Evolutionary conservation across 92 coral and sea anemone genomes (phyloP).

Genomic region (Muricea muricata): DNA sequence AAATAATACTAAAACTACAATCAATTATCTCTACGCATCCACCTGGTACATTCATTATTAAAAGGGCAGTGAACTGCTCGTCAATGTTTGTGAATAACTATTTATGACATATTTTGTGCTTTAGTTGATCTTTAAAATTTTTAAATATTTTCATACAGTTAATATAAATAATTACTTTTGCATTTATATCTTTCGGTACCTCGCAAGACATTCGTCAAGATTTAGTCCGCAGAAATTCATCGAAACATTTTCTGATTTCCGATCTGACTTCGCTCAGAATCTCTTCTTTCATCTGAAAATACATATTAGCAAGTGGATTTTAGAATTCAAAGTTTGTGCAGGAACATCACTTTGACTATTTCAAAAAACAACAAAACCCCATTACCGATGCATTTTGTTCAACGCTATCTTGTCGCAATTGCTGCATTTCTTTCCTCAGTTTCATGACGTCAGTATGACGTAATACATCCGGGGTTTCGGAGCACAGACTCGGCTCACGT

Average conservation of each 20-base stretch:
- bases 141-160: neutral
- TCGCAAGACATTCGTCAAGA: neutral
- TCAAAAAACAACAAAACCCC: neutral
- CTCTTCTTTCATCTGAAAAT: constrained; percentile 26
- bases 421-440: constrained; percentile 21
- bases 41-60: too few species aligned
- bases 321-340: too few species aligned
- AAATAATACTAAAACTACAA: too few species aligned
- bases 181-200: neutral
- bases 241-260: constrained; percentile 35
- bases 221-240: constrained; percentile 1
- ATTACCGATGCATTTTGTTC: constrained; percentile 24
- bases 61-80: too few species aligned
- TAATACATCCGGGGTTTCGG: constrained; percentile 18
- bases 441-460: constrained; percentile 16
- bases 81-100: too few species aligned
- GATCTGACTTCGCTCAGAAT: constrained; percentile 31
- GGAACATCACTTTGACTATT: too few species aligned
- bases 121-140: neutral
- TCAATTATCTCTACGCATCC: too few species aligned
- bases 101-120: neutral
- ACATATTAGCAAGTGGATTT: too few species aligned
- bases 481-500: constrained; percentile 2
- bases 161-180: neutral
- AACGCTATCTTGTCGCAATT: constrained; percentile 25